These are phyloP conservation scores for Erebia epiphron DNA, from an alignment of 2,888 invertebrate species.

Conservation along the genomic window DNA sequence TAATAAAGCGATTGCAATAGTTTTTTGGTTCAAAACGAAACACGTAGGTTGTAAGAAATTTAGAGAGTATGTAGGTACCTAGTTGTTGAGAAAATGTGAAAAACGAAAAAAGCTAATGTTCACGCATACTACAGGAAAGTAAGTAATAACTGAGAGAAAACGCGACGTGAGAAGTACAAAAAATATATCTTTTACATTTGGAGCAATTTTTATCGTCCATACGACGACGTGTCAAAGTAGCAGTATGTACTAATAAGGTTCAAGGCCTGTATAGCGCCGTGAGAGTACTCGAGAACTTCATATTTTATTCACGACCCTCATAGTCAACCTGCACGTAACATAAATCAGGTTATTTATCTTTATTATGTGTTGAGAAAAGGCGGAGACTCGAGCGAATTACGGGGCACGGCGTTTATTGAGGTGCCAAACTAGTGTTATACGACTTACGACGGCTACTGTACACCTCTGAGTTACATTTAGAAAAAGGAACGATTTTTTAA, in stretches of 20 bases:
- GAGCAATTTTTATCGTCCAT: conserved; percentile 16
- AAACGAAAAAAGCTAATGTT: too few relatives aligned
- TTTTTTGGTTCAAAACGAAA: too few relatives aligned
- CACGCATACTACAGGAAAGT: background rate
- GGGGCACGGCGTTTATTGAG: conserved; percentile 23
- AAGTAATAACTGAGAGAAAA: background rate
- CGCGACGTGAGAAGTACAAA: background rate
- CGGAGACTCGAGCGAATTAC: conserved; percentile 18
- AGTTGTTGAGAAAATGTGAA: too few relatives aligned
- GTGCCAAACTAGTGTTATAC: conserved; percentile 10
- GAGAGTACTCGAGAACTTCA: conserved; percentile 19
- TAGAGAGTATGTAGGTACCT: too few relatives aligned
- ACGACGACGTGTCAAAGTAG: conserved; percentile 17
- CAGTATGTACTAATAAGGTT: conserved; percentile 22
- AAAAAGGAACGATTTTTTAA: too few relatives aligned
- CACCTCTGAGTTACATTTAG: background rate
- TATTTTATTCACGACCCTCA: conserved; percentile 30
- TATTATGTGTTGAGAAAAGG: conserved; percentile 37
- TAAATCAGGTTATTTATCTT: conserved; percentile 40
- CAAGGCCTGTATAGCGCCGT: conserved; percentile 6
- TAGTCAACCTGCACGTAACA: conserved; percentile 27
- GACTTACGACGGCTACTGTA: background rate
- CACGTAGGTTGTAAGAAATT: too few relatives aligned
- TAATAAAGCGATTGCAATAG: too few relatives aligned
- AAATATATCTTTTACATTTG: conserved; percentile 3